Base-by-base conservation (phyloP, 1,140 invertebrate species). In the Drosophila mauritiana region DNA sequence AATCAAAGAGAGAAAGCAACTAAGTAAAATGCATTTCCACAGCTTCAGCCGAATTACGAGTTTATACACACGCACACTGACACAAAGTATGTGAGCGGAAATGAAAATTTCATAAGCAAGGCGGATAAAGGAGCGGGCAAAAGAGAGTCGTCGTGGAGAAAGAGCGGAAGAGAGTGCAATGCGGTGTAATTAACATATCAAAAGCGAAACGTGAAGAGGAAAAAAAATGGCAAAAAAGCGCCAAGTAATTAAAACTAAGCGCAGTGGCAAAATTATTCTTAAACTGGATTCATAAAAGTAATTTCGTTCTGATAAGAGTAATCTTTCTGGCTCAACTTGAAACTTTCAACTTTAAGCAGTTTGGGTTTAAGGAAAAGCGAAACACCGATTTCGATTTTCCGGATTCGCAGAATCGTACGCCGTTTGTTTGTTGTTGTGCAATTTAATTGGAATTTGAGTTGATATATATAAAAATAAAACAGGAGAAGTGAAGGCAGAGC, bases 121-220 rank as follows among this genome's bases (percentile, higher is more conserved):
- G 37, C 15, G 49, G 31, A 52, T 20, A 52, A 27, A 27, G 65
- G 15, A 53, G 51, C 10, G 36, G 57, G 31, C 48, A 46, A 31
- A 31, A 31, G 31, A 31, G 8, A 31, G 31, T 31, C 31, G 31
- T 10, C 31, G 31, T 10, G 31, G 31, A 40, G 42, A 20, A 40
- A 6, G n/a, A 4, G 27, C 42, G 37, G 20, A 10, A 13, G 15
- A 43, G 27, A 42, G 52, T 39, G 57, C 63, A 76, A 63, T 76
- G 55, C 69, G 62, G 78, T 64, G 63, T 68, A 72, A 80, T 75
- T 80, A 80, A 80, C 78, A 80, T 80, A 80, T 80, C 78, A 80
- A 75, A 74, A 62, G 74, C 55, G 70, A 49, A 55, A 61, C 31
- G 61, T 46, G 46, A 45, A 42, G 45, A 34, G 39, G 0, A 39